A percentile compares a stretch with the other conserved stretches of the same genome.
Conservation (phyloP, 2,113 vertebrate genomes). For the Cynopterus brachyotis region DNA sequence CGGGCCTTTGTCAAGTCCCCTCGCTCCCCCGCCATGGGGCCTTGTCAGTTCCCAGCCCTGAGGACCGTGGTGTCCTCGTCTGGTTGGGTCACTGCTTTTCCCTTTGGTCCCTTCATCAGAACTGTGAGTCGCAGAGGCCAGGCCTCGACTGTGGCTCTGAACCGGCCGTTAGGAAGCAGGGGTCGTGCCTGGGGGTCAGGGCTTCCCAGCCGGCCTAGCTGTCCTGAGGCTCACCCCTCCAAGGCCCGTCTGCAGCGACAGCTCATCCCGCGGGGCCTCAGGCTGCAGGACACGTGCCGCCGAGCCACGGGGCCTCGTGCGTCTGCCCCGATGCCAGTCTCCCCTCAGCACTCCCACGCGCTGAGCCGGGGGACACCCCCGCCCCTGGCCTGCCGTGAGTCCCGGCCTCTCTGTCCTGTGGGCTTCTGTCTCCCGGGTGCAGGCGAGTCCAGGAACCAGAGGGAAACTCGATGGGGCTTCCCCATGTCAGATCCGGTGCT, state of each 20-base stretch:
- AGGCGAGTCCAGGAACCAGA: neutral
- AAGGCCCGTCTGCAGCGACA: neutral
- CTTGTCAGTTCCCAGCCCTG: too few relatives aligned
- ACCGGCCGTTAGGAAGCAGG: accelerated
- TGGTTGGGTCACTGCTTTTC: neutral
- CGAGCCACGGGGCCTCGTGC: too few relatives aligned
- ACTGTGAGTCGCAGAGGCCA: neutral
- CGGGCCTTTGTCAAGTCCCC: neutral
- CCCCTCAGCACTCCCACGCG: neutral
- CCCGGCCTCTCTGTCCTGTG: neutral
- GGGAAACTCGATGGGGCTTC: neutral
- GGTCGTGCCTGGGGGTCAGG: accelerated
- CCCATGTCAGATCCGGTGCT: neutral
- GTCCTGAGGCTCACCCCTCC: neutral
- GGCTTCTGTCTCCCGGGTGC: neutral
- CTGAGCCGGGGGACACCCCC: too few relatives aligned
- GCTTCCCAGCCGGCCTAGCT: accelerated
- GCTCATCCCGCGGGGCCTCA: accelerated
- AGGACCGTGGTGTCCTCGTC: accelerated
- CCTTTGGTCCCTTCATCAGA: neutral
- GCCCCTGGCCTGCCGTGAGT: too few relatives aligned
- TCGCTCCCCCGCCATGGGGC: neutral
- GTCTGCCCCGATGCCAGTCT: neutral
- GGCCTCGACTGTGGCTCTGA: neutral
- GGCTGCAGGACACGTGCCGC: too few relatives aligned